Percentiles rank a stretch among this genome's conserved stretches.
Evolutionary conservation across 1,140 invertebrate genomes (phyloP).

Genomic region (Asobara japonica): DNA sequence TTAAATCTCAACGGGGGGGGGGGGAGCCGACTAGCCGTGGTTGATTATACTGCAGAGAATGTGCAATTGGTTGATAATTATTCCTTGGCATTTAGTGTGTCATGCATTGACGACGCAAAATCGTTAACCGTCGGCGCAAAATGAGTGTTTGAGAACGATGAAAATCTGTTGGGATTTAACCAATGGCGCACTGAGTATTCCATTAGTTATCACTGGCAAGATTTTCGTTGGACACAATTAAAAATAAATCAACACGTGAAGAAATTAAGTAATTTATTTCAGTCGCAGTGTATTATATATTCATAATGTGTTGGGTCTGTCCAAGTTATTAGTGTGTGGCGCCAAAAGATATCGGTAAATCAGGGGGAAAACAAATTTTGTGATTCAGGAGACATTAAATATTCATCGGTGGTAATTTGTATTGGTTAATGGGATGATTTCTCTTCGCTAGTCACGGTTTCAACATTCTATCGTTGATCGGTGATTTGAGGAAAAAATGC

Average conservation of each 20-base stretch:
- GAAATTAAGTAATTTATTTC: not conserved
- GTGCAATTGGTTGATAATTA: slow-evolving; percentile 21
- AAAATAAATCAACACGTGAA: not conserved
- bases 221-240: not conserved
- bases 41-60: no score
- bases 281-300: not conserved
- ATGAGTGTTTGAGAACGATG: not conserved
- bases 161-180: no score
- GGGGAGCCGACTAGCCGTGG: no score
- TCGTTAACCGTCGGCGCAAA: not conserved
- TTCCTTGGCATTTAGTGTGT: slow-evolving; percentile 18
- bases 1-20: no score
- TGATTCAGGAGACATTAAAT: not conserved
- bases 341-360: not conserved
- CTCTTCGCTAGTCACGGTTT: not conserved
- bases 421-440: not conserved
- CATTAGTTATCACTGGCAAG: not conserved
- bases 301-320: not conserved
- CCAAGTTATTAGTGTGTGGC: not conserved
- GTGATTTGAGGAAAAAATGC: no score
- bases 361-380: not conserved
- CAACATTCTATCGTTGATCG: no score
- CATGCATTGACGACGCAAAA: not conserved
- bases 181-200: not conserved
- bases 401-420: not conserved